Evolutionary conservation across 2,888 invertebrate species (phyloP).

Genomic region (Cotesia congregata): DNA sequence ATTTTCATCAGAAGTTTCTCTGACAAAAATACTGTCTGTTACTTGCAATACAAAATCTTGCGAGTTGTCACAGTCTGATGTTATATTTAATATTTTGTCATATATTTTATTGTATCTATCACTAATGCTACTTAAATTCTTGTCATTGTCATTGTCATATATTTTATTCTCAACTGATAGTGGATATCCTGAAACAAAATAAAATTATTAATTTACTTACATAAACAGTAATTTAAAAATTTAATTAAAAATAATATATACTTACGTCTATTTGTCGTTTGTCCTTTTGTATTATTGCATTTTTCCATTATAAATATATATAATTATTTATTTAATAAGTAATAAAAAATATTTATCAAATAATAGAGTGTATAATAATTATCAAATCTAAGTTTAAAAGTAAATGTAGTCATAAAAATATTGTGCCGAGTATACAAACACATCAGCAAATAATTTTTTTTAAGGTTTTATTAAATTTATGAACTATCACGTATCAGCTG

Average conservation of each 20-base stretch:
- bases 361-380: not conserved
- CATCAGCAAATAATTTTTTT: no score
- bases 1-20: slow-evolving; percentile 46
- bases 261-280: not conserved
- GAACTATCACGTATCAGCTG: no score
- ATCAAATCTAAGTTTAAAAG: not conserved
- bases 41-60: slow-evolving; percentile 53
- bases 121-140: not conserved
- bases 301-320: not conserved
- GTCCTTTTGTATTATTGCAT: not conserved
- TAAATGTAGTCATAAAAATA: not conserved
- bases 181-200: not conserved
- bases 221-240: not conserved
- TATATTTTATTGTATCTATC: not conserved
- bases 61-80: slow-evolving; percentile 41
- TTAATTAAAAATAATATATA: not conserved
- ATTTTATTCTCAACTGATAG: not conserved
- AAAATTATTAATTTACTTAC: not conserved
- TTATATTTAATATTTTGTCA: not conserved
- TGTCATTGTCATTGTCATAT: not conserved
- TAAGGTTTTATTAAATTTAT: no score
- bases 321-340: not conserved
- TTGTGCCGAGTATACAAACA: not conserved
- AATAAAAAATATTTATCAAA: not conserved
- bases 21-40: slow-evolving; percentile 49